Evolutionary conservation across 2,797 vertebrate genomes (phyloP).

Genomic region (Sciurus vulgaris): DNA sequence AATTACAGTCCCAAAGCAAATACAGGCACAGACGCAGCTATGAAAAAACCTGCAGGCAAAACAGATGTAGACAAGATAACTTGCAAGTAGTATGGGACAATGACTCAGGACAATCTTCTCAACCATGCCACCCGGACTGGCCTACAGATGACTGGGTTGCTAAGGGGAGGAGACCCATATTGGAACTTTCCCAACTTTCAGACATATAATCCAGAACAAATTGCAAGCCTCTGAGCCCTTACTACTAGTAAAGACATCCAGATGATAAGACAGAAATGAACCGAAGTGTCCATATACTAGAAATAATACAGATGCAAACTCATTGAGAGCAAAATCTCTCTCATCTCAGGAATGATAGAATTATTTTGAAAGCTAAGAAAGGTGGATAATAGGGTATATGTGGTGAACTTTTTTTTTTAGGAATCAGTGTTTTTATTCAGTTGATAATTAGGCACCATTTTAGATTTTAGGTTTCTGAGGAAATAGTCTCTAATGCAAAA

Average conservation of each 20-base stretch:
- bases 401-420: not conserved
- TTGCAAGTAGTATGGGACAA: not conserved
- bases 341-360: not conserved
- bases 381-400: not conserved
- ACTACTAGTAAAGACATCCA: not conserved
- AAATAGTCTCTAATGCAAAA: not conserved
- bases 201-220: not conserved
- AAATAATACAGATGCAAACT: not conserved
- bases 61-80: not conserved
- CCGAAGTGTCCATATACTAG: not conserved
- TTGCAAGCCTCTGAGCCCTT: not conserved
- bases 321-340: not conserved
- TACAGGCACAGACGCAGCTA: not conserved
- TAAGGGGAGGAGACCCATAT: not conserved
- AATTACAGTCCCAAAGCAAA: conserved; percentile 61
- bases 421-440: not conserved
- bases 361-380: not conserved
- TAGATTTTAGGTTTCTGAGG: not conserved
- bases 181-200: not conserved
- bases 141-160: not conserved
- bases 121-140: not conserved
- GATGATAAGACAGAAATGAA: conserved; percentile 20
- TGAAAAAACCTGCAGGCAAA: not conserved
- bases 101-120: not conserved
- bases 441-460: not conserved